These are phyloP conservation scores for Smittia aterrima DNA, from an alignment of 2,888 invertebrate species.

Conservation along the genomic window DNA sequence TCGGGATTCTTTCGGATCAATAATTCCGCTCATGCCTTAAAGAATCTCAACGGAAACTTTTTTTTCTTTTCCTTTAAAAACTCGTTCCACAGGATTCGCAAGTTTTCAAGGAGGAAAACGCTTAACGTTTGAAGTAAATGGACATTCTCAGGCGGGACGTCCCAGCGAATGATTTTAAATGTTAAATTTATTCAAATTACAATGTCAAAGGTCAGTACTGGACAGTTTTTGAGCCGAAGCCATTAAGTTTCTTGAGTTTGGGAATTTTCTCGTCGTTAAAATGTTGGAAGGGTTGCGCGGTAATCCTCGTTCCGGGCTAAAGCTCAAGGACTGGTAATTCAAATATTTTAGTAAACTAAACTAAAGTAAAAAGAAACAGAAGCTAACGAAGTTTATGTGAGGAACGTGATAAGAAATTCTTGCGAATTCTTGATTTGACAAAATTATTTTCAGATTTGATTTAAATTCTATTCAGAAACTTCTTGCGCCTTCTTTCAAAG, in stretches of 20 bases:
- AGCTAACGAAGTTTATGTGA: not conserved
- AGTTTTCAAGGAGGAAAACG: no score
- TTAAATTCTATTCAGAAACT: not conserved
- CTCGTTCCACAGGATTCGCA: constrained; percentile 27
- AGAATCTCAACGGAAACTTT: constrained; percentile 29
- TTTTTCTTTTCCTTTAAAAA: not conserved
- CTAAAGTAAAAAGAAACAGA: no score
- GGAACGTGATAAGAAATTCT: constrained; percentile 4
- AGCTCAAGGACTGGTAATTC: not conserved
- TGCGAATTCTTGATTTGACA: constrained; percentile 7
- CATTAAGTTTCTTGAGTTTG: constrained; percentile 23
- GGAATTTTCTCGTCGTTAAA: not conserved
- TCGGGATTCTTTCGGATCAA: not conserved
- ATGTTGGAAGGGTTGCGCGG: constrained; percentile 8
- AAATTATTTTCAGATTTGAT: constrained; percentile 13
- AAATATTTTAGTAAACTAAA: no score
- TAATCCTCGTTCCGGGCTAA: not conserved
- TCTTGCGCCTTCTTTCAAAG: not conserved
- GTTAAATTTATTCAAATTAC: constrained; percentile 38
- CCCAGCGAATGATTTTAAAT: constrained; percentile 30
- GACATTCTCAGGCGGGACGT: constrained; percentile 26
- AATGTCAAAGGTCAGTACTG: constrained; percentile 40
- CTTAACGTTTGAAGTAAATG: not conserved
- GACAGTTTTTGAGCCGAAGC: constrained; percentile 25
- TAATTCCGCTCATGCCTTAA: constrained; percentile 11